Evolutionary conservation across 2,888 invertebrate genomes (phyloP).

Genomic region (Aethes cnicana): DNA sequence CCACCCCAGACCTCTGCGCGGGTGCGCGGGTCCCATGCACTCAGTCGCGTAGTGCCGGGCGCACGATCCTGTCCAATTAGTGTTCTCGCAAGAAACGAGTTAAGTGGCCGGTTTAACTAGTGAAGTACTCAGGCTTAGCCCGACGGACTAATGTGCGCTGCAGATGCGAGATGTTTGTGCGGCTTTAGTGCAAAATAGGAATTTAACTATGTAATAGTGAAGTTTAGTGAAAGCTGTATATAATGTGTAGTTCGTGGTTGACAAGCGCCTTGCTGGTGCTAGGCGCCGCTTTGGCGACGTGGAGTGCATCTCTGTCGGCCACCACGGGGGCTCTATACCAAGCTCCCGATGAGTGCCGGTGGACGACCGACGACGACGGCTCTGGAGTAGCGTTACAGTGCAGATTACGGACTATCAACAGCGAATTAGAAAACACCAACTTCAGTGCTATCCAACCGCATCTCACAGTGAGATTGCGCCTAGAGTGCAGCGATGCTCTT

Average conservation of each 20-base stretch:
- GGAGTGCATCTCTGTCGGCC: constrained; percentile 74
- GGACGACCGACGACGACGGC: constrained; percentile 87
- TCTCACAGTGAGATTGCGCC: constrained; percentile 87
- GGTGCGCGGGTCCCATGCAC: constrained; percentile 67
- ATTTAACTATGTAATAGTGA: constrained; percentile 74
- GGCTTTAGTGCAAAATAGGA: constrained; percentile 63
- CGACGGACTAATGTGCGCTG: constrained; percentile 63
- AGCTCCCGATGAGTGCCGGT: constrained; percentile 91
- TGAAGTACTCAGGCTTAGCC: constrained; percentile 60
- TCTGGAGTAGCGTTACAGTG: constrained; percentile 88
- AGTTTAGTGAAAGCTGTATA: constrained; percentile 60
- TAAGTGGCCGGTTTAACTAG: constrained; percentile 77
- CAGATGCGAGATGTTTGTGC: constrained; percentile 61
- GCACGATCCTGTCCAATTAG: constrained; percentile 79
- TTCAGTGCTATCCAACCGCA: constrained; percentile 92
- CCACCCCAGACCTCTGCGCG: constrained; percentile 77
- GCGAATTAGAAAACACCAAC: constrained; percentile 91
- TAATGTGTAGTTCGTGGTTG: constrained; percentile 71
- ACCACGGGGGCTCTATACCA: constrained; percentile 85
- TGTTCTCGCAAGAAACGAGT: constrained; percentile 79
- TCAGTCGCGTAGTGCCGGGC: constrained; percentile 53
- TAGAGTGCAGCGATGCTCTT: constrained; percentile 90
- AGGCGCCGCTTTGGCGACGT: constrained; percentile 64
- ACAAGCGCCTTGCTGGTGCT: constrained; percentile 69
- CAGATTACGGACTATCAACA: constrained; percentile 89